phyloP scores from a whole-genome alignment of 2,113 vertebrate genomes.

The Phalacrocorax brasilianus region DNA sequence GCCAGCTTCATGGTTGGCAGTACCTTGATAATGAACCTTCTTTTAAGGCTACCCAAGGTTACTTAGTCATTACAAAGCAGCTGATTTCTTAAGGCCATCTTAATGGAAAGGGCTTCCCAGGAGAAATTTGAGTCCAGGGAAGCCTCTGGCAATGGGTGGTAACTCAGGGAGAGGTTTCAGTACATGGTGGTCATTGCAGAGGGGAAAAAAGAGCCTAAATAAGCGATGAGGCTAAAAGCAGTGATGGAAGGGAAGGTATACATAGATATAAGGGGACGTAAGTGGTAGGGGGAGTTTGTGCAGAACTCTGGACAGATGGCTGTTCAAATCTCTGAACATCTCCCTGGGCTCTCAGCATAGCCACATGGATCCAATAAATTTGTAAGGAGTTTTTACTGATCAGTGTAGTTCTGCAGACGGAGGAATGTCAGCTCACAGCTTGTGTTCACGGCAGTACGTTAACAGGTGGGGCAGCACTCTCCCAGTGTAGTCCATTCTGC shows the following conservation, averaged over 20 bases:
- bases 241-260: neutral
- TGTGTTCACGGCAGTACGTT: neutral
- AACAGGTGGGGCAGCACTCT: neutral
- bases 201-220: neutral
- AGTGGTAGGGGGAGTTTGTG: neutral
- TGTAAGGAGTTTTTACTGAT: neutral
- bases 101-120: neutral
- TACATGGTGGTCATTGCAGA: neutral
- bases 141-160: neutral
- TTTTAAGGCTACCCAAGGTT: constrained; percentile 8
- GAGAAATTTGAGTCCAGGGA: neutral
- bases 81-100: neutral
- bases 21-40: constrained; percentile 35
- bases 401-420: neutral
- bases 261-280: neutral
- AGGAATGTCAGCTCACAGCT: neutral
- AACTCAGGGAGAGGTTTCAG: neutral
- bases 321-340: neutral
- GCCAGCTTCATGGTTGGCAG: constrained; percentile 49
- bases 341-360: neutral
- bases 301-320: neutral
- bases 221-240: neutral
- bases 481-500: accelerated
- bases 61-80: constrained; percentile 1
- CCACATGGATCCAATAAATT: neutral